phyloP scores from a whole-genome alignment of 2,888 invertebrate genomes.

The Nycteola revayana region DNA sequence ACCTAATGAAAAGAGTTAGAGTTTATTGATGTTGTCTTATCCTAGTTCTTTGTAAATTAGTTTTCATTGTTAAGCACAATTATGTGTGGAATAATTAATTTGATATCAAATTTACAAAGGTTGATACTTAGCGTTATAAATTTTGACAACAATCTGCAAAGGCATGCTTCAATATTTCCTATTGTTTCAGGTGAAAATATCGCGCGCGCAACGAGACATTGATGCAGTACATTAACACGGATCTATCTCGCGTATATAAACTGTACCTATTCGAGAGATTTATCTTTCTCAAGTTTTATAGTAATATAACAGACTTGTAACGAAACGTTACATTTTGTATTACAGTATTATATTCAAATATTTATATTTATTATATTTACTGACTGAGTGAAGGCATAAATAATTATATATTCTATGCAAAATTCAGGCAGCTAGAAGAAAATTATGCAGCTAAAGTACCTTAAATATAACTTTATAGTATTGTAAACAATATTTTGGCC shows the following conservation, averaged over 20 bases:
- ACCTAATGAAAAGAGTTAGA: too few relatives aligned
- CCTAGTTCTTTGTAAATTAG: too few relatives aligned
- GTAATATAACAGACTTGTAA: slow-evolving; percentile 28
- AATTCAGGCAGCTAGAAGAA: slow-evolving; percentile 6
- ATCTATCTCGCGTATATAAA: slow-evolving; percentile 15
- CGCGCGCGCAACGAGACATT: slow-evolving; percentile 96
- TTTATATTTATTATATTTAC: slow-evolving; percentile 21
- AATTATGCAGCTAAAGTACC: slow-evolving; percentile 18
- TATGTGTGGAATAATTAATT: too few relatives aligned
- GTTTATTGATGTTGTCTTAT: too few relatives aligned
- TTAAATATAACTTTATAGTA: too few relatives aligned
- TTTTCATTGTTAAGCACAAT: too few relatives aligned
- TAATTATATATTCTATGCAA: slow-evolving; percentile 1
- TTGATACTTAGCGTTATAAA: too few relatives aligned
- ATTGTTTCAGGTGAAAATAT: slow-evolving; percentile 89
- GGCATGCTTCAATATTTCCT: too few relatives aligned
- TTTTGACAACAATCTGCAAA: too few relatives aligned
- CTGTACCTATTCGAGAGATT: slow-evolving; percentile 14
- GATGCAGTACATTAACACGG: slow-evolving; percentile 84
- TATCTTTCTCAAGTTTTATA: slow-evolving; percentile 23
- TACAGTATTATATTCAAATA: slow-evolving; percentile 42
- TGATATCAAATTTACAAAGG: too few relatives aligned
- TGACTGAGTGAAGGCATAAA: slow-evolving; percentile 25
- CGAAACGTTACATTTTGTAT: slow-evolving; percentile 32
- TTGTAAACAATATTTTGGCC: too few relatives aligned